A percentile compares a stretch with the other conserved stretches of the same genome.
Evolutionary conservation across 2,113 vertebrate genomes (phyloP).

Genomic region (Ahaetulla prasina): DNA sequence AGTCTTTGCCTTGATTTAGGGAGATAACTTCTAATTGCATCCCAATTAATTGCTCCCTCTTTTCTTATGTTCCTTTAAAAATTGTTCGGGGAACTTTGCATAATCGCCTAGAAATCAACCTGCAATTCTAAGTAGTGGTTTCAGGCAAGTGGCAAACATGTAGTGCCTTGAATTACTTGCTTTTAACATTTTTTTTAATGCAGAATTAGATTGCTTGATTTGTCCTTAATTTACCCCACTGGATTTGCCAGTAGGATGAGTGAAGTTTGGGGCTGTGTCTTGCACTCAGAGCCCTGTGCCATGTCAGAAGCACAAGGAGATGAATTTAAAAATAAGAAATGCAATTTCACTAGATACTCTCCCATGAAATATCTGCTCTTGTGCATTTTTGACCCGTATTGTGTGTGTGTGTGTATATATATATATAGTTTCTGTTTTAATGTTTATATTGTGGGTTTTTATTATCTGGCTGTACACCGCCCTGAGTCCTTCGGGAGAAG

Average conservation of each 20-base stretch:
- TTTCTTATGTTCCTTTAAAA: slow-evolving; percentile 8
- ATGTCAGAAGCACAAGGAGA: slow-evolving; percentile 30
- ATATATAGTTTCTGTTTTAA: too few relatives aligned
- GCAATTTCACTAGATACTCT: neutral
- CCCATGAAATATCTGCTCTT: slow-evolving; percentile 17
- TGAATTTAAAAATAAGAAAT: neutral
- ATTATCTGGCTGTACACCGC: too few relatives aligned
- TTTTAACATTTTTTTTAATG: slow-evolving; percentile 10
- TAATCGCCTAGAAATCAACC: slow-evolving; percentile 21
- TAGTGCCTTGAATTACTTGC: slow-evolving; percentile 36
- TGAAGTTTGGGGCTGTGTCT: neutral
- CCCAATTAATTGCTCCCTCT: neutral
- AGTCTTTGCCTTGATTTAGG: slow-evolving; percentile 5
- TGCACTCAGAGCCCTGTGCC: neutral
- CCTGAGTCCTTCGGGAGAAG: too few relatives aligned
- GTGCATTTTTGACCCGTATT: neutral
- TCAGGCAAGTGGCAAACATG: slow-evolving; percentile 16
- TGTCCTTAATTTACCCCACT: slow-evolving; percentile 37
- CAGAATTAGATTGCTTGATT: slow-evolving; percentile 31
- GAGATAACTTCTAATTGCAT: neutral
- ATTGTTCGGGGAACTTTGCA: slow-evolving; percentile 24
- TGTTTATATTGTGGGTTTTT: too few relatives aligned
- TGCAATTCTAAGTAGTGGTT: slow-evolving; percentile 20
- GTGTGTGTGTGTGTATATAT: neutral
- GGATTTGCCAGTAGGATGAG: slow-evolving; percentile 30